Evolutionary conservation across 2,888 invertebrate species (phyloP), one percentile per base, ranked within the genome.

Genomic region (Exocentrus adspersus): DNA sequence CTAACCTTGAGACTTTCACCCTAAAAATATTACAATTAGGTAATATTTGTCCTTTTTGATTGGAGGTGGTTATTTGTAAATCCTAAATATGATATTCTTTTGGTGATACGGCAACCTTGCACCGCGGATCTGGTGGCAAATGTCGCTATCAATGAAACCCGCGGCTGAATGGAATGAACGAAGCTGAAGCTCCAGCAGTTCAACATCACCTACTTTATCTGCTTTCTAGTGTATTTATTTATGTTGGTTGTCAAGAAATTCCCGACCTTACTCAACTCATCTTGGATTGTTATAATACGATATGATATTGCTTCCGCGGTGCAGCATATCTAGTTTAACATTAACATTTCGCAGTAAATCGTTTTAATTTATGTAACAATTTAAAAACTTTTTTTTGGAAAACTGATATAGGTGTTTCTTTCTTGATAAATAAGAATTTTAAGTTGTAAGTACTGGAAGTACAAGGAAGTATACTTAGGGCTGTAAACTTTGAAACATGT

Each of bases 71-170:
- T n/a, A n/a, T n/a, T n/a, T n/a, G n/a, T n/a, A n/a, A n/a, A n/a
- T n/a, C n/a, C n/a, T n/a, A n/a, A n/a, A n/a, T n/a, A 37, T 2
- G 37, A 37, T 12, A 37, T n/a, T 1, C 14, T 51, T 19, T 17
- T 2, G 16, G 28, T 12, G 16, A 43, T 12, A 21, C 24, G 54
- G 54, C 54, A 54, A 54, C 43, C 17, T 17, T 42, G 43, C 42
- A 12, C 43, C 43, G 54, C 54, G 42, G 60, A 56, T 54, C 67
- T 60, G 61, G 65, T 68, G 65, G 71, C 54, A 56, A 62, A 54
- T 65, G 68, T 59, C 68, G 65, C 63, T 67, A 68, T 71, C 71
- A 71, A 71, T 71, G 71, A 71, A 71, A 61, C 53, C 59, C 62
- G 65, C 63, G 67, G 42, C 62, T 71, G 71, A 71, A 71, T 71